These are phyloP conservation scores for Cichladusa arquata DNA, from an alignment of 2,113 vertebrate species.

Conservation along the genomic window DNA sequence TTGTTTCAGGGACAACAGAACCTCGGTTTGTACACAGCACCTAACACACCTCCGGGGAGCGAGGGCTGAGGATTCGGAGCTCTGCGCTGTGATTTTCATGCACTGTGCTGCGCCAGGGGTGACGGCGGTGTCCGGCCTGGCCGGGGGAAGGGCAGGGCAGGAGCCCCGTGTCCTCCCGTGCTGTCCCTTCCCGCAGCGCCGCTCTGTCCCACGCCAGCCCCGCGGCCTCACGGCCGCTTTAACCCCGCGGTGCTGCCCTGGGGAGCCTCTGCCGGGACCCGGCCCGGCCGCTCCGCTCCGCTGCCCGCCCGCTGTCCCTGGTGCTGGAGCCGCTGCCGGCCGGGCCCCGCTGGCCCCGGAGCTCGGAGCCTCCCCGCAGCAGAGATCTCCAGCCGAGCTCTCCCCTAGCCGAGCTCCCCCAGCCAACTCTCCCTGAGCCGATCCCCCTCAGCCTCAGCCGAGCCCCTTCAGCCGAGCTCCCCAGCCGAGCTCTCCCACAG, in stretches of 20 bases:
- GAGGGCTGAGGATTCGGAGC: background rate
- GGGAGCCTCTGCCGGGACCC: fast-evolving
- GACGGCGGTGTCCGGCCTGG: background rate
- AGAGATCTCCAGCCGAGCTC: fast-evolving
- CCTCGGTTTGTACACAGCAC: background rate
- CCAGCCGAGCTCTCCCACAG: too few species aligned
- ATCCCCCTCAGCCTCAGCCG: too few species aligned
- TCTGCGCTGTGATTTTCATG: background rate
- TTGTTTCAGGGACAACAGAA: background rate
- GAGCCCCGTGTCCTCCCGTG: background rate
- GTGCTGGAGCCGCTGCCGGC: background rate
- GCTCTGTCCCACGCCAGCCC: background rate
- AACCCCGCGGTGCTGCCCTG: fast-evolving
- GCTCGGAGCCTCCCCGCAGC: background rate
- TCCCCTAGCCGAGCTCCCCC: too few species aligned
- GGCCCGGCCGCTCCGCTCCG: background rate
- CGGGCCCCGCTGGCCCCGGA: background rate
- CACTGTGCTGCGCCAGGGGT: background rate
- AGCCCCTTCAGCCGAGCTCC: too few species aligned
- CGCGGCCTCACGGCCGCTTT: background rate
- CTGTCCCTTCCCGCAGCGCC: background rate
- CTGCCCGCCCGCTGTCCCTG: background rate
- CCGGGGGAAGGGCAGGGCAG: constrained; percentile 31
- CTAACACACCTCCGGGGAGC: background rate
- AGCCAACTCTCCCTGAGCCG: too few species aligned